Evolutionary conservation across 2,888 invertebrate species (phyloP), one percentile per base, ranked within the genome.

Genomic region (Napeogenes inachia): DNA sequence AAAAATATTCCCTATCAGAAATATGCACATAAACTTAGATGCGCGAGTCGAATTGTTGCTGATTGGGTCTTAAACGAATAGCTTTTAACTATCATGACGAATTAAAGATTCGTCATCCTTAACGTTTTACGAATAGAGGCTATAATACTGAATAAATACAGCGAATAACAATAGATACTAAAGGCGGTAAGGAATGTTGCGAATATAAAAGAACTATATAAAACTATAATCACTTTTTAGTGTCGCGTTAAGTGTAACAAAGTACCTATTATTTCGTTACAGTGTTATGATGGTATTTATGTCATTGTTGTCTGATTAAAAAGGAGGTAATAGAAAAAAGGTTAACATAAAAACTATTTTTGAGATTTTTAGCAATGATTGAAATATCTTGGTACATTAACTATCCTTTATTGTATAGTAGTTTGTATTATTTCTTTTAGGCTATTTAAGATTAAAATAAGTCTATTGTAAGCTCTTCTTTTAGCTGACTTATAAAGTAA

Each of bases 11-110:
- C 60, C 54, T 60, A 60, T 60, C 57, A 47, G 12, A 53, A 63
- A 56, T 60, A 57, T 54, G 54, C 42, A 50, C 53, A 61, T 61
- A 61, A 61, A 61, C 33, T 57, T 54, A 57, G 45, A 64, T 61
- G 54, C 50, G 47, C 63, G 61, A 32, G 61, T 61, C 63, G 61
- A 64, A 64, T 64, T 45, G 61, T 12, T 21, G 30, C 61, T 61
- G 61, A 64, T 64, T 64, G 61, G 57, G 54, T 42, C 42, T 47
- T 21, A 21, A 13, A 21, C 21, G 21, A 13, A 47, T 21, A 13
- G 13, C 6, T 8, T 47, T 50, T 50, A 12, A 30, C 30, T 50
- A 8, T 21, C n/a, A 47, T 30, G 30, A 4, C 8, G 21, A 8
- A 50, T 50, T 30, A 50, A 30, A 30, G 30, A 50, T 50, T 50